Evolutionary conservation across 2,113 vertebrate genomes (phyloP).

Genomic region (Neogale vison): DNA sequence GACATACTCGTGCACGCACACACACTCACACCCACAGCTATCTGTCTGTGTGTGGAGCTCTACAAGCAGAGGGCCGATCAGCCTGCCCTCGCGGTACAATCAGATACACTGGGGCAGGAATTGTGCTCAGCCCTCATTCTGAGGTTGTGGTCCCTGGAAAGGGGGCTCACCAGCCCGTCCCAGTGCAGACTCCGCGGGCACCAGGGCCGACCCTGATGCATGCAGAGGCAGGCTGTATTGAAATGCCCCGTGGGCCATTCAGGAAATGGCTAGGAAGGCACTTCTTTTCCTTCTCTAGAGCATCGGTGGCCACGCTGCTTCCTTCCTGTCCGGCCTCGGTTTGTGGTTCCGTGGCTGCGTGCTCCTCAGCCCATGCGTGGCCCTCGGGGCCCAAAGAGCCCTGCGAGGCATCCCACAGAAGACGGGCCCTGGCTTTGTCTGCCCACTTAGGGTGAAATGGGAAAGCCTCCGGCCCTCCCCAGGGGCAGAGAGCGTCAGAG

Average conservation of each 20-base stretch:
- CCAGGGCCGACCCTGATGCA: not conserved
- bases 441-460: too few species aligned
- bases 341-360: too few species aligned
- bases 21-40: not conserved
- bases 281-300: not conserved
- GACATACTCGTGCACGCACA: too few species aligned
- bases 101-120: not conserved
- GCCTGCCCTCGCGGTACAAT: not conserved
- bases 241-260: rapidly evolving
- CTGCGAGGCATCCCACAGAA: not conserved
- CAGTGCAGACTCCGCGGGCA: not conserved
- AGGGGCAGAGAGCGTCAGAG: not conserved
- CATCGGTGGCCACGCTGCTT: rapidly evolving
- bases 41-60: not conserved
- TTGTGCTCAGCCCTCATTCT: too few species aligned
- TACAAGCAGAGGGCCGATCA: not conserved
- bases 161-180: not conserved
- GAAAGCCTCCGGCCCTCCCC: rapidly evolving
- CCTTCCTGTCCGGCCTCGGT: not conserved
- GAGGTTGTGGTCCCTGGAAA: not conserved
- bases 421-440: not conserved
- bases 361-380: not conserved
- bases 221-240: not conserved
- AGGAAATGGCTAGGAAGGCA: not conserved
- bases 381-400: not conserved